Base-by-base conservation (phyloP, 92 coral and sea anemone genomes). In the Zoanthus solanderi region DNA sequence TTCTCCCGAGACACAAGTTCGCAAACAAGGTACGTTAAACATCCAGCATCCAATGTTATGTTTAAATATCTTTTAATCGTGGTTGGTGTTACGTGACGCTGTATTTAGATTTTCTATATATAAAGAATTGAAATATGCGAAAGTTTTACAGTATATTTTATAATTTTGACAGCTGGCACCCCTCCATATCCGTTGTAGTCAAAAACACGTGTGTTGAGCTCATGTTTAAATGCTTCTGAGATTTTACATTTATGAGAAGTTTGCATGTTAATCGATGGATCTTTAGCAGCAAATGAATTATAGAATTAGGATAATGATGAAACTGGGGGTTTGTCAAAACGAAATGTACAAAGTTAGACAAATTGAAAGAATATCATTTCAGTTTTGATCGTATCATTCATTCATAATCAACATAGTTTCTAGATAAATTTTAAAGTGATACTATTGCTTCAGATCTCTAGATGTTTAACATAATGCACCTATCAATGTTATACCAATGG, bases 11-110 rank as follows among this genome's bases (percentile, higher is more conserved):
- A 66, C 98, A 30, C 86, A 87, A 82, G 87, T 90, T 68, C 94
- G 99, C 60, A 95, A 87, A 84, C 97, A 95, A 78, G 99, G 99
- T 97, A 89, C 46, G 90, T 23, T 34, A 7, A 29, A 69, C 45
- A 34, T 18, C 30, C 0, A 63, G 30, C 69, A 17, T 4, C n/a
- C 4, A 4, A n/a, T 63, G 1, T 1, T 4, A 63, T 63, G 29
- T 18, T 63, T 7, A 63, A 58, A 17, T n/a, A 0, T 16, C 69
- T n/a, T 63, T 63, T 12, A 0, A 58, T 10, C 17, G 4, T 63
- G 3, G 42, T 0, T n/a, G 8, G 6, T 58, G 30, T 0, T 3
- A 5, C 1, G 30, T n/a, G 69, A 9, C 30, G 30, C 29, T 18
- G 29, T 30, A 6, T 17, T 17, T 63, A 63, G 23, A 30, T 69